Percentiles rank a stretch among this genome's conserved stretches.
These are phyloP conservation scores for Ptiloglossa arizonensis DNA, from an alignment of 1,140 invertebrate genomes.

Conservation along the genomic window DNA sequence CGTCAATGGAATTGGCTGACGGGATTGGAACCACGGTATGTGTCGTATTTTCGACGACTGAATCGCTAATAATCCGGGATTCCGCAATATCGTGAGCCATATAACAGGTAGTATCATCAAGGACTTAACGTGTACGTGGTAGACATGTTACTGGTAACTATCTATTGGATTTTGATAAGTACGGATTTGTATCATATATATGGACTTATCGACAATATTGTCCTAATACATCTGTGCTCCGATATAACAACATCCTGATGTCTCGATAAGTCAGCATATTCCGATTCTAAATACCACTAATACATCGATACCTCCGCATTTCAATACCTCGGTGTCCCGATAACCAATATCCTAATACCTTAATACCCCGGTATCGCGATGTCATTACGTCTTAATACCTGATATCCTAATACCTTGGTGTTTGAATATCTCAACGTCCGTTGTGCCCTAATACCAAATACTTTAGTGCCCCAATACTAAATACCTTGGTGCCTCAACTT, in stretches of 20 bases:
- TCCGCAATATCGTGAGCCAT: slow-evolving; percentile 17
- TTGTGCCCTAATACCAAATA: too few species aligned
- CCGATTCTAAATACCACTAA: too few species aligned
- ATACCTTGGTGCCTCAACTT: too few species aligned
- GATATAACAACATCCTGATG: neutral
- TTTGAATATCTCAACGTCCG: too few species aligned
- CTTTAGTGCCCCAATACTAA: too few species aligned
- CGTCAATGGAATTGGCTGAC: slow-evolving; percentile 18
- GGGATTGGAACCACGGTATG: neutral
- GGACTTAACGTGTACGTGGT: neutral
- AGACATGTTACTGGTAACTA: neutral
- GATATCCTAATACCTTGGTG: too few species aligned
- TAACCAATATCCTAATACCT: too few species aligned
- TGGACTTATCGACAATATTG: neutral
- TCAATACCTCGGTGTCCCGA: too few species aligned
- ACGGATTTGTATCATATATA: neutral
- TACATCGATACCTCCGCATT: too few species aligned
- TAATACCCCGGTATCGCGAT: too few species aligned
- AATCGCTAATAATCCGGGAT: slow-evolving; percentile 31
- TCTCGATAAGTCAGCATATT: too few species aligned
- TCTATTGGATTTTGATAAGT: neutral
- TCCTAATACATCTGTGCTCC: neutral
- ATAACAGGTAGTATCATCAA: slow-evolving; percentile 11
- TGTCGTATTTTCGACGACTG: slow-evolving; percentile 14
- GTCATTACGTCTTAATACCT: too few species aligned